phyloP scores from a whole-genome alignment of 35 echinoderm and acorn worm species.

The Nesometra sesokonis region DNA sequence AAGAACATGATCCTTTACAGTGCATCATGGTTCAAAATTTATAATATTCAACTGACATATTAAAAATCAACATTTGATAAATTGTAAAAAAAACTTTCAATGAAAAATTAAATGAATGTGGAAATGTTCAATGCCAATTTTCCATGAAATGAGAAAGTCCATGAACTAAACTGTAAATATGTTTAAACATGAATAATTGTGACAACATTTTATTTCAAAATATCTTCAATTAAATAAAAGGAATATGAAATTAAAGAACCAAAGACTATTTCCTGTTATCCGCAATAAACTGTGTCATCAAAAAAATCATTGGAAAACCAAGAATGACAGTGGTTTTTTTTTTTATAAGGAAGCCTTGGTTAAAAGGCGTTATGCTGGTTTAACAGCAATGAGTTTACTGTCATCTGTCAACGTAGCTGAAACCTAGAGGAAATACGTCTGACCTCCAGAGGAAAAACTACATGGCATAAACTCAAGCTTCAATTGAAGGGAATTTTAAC shows the following conservation, averaged over 20 bases:
- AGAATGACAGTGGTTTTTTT: background rate
- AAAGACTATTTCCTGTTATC: background rate
- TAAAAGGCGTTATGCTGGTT: background rate
- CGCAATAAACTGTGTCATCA: background rate
- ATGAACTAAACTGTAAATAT: background rate
- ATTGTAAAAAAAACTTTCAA: too few species aligned
- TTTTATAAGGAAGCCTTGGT: background rate
- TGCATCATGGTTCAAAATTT: too few species aligned
- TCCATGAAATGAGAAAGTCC: background rate
- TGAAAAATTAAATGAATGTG: too few species aligned
- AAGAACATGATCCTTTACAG: too few species aligned
- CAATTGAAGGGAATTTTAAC: background rate
- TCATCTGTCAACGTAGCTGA: background rate
- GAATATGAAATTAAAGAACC: background rate
- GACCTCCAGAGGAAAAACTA: background rate
- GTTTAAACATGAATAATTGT: background rate
- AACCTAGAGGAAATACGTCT: background rate
- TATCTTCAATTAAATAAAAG: background rate
- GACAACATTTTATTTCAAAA: background rate
- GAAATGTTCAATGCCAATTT: background rate
- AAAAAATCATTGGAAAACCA: background rate
- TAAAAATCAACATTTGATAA: too few species aligned
- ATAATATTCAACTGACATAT: too few species aligned
- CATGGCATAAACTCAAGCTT: background rate
- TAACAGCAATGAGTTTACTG: background rate